Conservation (phyloP, 1,140 invertebrate species). For the Drosophila biarmipes region DNA sequence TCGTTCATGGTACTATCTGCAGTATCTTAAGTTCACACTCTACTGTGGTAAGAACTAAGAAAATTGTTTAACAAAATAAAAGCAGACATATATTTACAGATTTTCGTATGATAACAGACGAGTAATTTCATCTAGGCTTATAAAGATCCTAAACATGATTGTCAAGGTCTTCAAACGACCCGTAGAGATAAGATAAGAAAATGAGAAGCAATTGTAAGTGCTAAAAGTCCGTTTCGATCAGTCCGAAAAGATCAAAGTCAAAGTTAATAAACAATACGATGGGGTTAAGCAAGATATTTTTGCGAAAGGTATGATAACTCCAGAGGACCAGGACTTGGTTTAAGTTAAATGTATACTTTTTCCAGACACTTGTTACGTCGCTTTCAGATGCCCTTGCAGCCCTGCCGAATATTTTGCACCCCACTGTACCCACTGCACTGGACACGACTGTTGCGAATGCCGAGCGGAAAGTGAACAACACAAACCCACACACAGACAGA, state of each 20-base stretch:
- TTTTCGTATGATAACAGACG: background rate
- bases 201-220: background rate
- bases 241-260: background rate
- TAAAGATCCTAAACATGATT: background rate
- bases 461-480: conserved; percentile 29
- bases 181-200: conserved; percentile 3
- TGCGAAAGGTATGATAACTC: no score
- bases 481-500: conserved; percentile 21
- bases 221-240: background rate
- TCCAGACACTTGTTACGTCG: no score
- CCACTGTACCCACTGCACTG: conserved; percentile 15
- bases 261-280: background rate
- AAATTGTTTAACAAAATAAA: no score
- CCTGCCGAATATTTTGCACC: conserved; percentile 4
- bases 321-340: no score
- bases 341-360: background rate
- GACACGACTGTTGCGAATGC: conserved; percentile 10
- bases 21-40: no score
- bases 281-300: no score
- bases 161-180: background rate
- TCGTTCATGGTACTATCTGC: background rate
- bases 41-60: no score
- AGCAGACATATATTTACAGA: background rate
- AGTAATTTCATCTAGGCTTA: background rate
- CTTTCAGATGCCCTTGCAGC: background rate